Conservation (phyloP, 2,113 vertebrate genomes). For the Cyphomyrus discorhynchus region DNA sequence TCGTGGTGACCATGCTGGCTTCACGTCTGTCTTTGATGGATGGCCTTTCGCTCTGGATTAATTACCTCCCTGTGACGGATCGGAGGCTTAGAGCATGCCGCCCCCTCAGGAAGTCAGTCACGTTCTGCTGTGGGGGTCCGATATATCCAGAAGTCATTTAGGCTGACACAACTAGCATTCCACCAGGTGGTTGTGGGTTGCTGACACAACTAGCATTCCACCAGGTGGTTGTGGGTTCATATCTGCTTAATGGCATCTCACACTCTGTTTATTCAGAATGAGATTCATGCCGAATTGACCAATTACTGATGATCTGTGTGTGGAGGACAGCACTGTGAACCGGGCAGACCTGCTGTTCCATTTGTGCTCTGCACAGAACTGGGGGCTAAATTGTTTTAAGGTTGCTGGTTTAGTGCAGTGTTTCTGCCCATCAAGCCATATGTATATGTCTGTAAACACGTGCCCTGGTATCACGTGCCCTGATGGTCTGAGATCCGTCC, state of each 20-base stretch:
- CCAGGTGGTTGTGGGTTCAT: not conserved
- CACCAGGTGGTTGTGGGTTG: not conserved
- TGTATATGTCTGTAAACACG: not conserved
- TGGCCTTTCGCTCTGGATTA: conserved; percentile 51
- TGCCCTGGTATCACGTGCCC: not conserved
- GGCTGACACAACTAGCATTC: not conserved
- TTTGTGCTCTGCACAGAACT: not conserved
- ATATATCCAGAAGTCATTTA: not conserved
- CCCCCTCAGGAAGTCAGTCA: not conserved
- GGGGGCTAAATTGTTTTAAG: not conserved
- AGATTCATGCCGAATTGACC: not conserved
- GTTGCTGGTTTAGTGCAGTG: not conserved
- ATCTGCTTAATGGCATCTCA: not conserved
- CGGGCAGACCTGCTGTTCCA: not conserved
- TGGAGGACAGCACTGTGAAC: not conserved
- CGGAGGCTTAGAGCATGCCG: not conserved
- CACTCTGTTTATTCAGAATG: not conserved
- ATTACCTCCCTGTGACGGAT: conserved; percentile 37
- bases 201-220: not conserved
- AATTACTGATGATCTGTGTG: not conserved
- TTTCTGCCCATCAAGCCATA: not conserved
- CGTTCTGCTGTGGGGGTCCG: not conserved
- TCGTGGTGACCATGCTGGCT: conserved; percentile 8
- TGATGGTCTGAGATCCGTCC: not conserved
- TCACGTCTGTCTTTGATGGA: conserved; percentile 51